Base-by-base conservation (phyloP, 2,888 invertebrate genomes). In the Xestobium rufovillosum region DNA sequence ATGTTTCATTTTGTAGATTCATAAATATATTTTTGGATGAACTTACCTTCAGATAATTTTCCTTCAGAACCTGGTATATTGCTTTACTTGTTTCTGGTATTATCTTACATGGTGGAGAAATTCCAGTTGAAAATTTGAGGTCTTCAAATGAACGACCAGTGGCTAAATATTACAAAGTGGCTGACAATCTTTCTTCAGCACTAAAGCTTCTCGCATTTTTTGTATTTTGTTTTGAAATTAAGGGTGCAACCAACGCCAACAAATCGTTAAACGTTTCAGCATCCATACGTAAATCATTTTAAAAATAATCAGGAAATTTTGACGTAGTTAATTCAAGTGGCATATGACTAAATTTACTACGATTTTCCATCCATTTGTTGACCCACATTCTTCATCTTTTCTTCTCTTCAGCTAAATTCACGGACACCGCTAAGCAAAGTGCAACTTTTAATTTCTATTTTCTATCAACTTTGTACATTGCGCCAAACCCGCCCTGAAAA, bases 321-420 rank as follows among this genome's bases (percentile, higher is more conserved):
- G 8, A 23, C 23, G 23, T n/a, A 23, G n/a, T n/a, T 23, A 8
- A 28, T 28, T 28, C 10, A 8, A 28, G 14, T n/a, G 11, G 29
- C 29, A 12, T 10, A 29, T 29, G 29, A 10, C 29, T 14, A 29
- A 12, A 29, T 29, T 29, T 29, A 13, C 14, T 29, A n/a, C 11
- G 29, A 29, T 29, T 13, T 29, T 29, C 11, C 29, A 29, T 29
- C 29, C 32, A 32, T 32, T 15, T 17, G 14, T 32, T 32, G 14
- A 32, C 19, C 32, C 32, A 32, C 14, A 10, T 19, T 10, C 32
- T n/a, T n/a, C n/a, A n/a, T 32, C 19, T n/a, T 19, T 19, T 14
- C n/a, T 17, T 32, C 14, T 32, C 19, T 32, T 32, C 19, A 19
- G 19, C n/a, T 19, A 17, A 10, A 32, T 32, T 32, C 32, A 32